Evolutionary conservation across 35 echinoderm and acorn worm species (phyloP).

Genomic region (Chiridota heheva): DNA sequence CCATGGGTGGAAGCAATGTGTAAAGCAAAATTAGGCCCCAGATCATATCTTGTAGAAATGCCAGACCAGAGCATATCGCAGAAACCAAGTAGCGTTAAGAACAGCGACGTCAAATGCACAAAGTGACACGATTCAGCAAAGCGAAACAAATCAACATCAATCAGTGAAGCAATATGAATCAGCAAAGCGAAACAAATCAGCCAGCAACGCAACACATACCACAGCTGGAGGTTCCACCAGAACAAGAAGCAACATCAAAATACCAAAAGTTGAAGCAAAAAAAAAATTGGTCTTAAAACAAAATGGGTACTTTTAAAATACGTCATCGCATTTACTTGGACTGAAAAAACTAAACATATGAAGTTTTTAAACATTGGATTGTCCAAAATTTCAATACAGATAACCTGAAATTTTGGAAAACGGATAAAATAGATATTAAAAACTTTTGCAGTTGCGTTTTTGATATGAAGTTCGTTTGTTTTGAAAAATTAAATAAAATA

Average conservation of each 20-base stretch:
- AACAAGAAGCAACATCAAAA: neutral
- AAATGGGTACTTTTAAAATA: no score
- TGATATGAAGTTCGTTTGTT: no score
- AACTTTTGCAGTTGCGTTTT: no score
- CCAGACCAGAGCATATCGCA: constrained; percentile 23
- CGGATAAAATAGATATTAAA: no score
- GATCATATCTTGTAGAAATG: constrained; percentile 29
- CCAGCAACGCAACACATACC: neutral
- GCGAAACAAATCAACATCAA: constrained; percentile 5
- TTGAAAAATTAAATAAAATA: no score
- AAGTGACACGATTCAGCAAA: constrained; percentile 5
- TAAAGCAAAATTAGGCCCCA: constrained; percentile 23
- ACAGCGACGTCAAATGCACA: constrained; percentile 10
- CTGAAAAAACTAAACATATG: no score
- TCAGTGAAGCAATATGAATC: neutral
- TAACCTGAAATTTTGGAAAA: no score
- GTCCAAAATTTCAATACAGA: no score
- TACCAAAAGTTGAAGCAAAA: neutral
- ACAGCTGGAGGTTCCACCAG: neutral
- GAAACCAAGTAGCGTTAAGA: neutral
- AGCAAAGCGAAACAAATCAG: neutral
- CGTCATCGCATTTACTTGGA: no score
- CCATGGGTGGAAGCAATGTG: constrained; percentile 26
- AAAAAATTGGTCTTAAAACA: neutral
- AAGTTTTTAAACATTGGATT: no score